Conservation (phyloP, 2,113 vertebrate species). For the Isichthys henryi region DNA sequence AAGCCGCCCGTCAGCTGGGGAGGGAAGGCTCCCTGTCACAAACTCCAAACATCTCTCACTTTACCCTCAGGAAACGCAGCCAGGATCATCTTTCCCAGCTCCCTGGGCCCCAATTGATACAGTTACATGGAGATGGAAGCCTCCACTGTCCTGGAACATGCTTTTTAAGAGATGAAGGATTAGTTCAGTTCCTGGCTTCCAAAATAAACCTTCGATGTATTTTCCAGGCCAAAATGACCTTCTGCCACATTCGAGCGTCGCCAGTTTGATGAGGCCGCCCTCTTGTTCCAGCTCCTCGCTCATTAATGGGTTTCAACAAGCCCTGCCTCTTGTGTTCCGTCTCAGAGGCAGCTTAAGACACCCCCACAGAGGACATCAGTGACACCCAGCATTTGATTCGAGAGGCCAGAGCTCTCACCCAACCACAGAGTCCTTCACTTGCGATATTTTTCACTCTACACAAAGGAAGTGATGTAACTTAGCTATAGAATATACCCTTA, state of each 20-base stretch:
- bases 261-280: neutral
- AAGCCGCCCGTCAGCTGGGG: slow-evolving; percentile 83
- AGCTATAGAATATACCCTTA: neutral
- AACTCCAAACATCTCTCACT: slow-evolving; percentile 82
- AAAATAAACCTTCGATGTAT: slow-evolving; percentile 54
- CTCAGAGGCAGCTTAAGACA: neutral
- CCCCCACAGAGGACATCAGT: neutral
- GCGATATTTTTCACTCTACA: neutral
- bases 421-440: neutral
- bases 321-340: neutral
- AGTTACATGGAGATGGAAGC: slow-evolving; percentile 71
- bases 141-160: slow-evolving; percentile 56
- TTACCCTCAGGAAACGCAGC: slow-evolving; percentile 76
- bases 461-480: neutral
- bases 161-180: slow-evolving; percentile 64
- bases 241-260: neutral
- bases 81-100: slow-evolving; percentile 67
- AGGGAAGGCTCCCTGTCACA: slow-evolving; percentile 52
- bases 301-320: neutral
- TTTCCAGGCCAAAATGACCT: slow-evolving; percentile 48
- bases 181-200: slow-evolving; percentile 52
- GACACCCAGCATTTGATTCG: neutral
- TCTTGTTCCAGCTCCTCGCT: neutral
- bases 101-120: slow-evolving; percentile 66
- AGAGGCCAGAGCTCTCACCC: neutral